Conservation (phyloP, 30 jellyfish, hydroid and myxozoan genomes). For the Mastigias papua region DNA sequence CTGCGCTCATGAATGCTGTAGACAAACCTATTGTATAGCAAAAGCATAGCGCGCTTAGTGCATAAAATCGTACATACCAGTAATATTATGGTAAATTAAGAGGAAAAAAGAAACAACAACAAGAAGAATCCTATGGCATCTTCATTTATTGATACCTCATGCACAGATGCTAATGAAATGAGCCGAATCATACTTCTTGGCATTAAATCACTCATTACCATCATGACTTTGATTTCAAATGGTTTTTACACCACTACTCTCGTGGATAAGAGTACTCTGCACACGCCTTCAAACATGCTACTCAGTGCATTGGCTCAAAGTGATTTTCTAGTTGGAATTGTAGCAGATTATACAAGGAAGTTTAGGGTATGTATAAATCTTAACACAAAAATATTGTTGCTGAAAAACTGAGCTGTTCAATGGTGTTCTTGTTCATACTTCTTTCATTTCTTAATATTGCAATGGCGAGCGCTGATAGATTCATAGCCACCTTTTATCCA, state of each 20-base stretch:
- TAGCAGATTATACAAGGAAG: neutral
- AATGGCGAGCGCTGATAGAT: neutral
- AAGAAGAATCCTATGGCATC: too few species aligned
- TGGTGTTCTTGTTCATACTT: neutral
- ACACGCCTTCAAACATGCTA: neutral
- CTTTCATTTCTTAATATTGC: neutral
- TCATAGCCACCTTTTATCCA: neutral
- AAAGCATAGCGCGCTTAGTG: too few species aligned
- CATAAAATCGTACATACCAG: too few species aligned
- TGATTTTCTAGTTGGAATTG: neutral
- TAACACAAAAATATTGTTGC: neutral
- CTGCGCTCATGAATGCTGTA: too few species aligned
- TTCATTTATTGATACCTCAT: too few species aligned
- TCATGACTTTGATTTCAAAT: neutral
- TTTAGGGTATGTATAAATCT: too few species aligned
- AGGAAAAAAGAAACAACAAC: too few species aligned
- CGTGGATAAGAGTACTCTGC: neutral
- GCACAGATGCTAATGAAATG: neutral
- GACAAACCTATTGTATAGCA: too few species aligned
- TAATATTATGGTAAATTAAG: too few species aligned
- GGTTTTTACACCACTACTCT: neutral
- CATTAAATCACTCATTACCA: neutral
- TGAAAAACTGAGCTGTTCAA: neutral
- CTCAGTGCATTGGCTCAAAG: neutral
- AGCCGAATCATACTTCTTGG: neutral